Evolutionary conservation across 2,113 vertebrate genomes (phyloP).

Genomic region (Ariopsis seemanni): DNA sequence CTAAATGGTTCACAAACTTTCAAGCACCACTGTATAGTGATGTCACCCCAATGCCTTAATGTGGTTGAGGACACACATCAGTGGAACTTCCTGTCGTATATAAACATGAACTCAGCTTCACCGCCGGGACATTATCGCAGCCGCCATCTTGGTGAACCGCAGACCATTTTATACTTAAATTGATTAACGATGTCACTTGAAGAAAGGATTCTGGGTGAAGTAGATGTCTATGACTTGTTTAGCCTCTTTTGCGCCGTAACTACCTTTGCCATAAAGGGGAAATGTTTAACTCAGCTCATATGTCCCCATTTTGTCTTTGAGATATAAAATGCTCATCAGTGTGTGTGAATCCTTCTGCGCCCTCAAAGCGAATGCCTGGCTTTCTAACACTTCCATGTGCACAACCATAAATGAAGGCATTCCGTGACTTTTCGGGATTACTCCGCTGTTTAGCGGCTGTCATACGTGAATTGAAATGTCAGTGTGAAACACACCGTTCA

Average conservation of each 20-base stretch:
- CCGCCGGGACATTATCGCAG: neutral
- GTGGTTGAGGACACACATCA: neutral
- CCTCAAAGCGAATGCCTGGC: neutral
- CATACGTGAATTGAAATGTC: neutral
- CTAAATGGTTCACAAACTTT: no score
- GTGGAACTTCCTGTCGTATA: neutral
- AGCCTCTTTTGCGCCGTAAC: neutral
- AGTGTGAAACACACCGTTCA: slow-evolving; percentile 22
- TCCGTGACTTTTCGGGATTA: slow-evolving; percentile 1
- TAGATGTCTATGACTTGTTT: neutral
- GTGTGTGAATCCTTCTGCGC: neutral
- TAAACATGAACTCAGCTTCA: slow-evolving; percentile 3
- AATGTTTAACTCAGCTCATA: neutral
- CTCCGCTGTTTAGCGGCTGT: neutral
- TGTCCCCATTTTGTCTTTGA: neutral
- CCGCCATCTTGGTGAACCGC: neutral
- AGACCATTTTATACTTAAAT: neutral
- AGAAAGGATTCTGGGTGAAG: neutral
- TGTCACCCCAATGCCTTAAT: neutral
- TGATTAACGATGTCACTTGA: neutral
- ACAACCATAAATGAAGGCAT: neutral
- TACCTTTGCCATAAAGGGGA: neutral
- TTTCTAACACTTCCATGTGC: neutral
- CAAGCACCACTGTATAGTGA: no score
- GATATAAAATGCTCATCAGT: neutral